Conservation (phyloP, 92 coral and sea anemone genomes). For the Actinostola sp. region DNA sequence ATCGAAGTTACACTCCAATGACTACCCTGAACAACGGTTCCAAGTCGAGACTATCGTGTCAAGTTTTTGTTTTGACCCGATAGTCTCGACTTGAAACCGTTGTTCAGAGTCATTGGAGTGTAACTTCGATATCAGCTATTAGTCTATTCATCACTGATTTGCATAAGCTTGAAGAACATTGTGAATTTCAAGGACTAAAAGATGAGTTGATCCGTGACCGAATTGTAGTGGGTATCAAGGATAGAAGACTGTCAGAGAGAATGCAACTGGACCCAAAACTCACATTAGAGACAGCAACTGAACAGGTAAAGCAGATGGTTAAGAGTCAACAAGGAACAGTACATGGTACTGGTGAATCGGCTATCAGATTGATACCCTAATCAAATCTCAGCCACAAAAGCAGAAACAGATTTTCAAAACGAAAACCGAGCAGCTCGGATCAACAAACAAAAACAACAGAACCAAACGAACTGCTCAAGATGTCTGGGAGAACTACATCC, state of each 20-base stretch:
- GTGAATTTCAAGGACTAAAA: constrained; percentile 8
- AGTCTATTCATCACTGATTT: constrained; percentile 4
- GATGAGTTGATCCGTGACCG: constrained; percentile 33
- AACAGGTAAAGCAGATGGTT: constrained; percentile 23
- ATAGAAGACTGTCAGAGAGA: constrained; percentile 25
- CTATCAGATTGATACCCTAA: neutral
- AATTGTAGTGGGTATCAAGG: constrained; percentile 33
- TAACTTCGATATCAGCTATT: no score
- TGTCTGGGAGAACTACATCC: constrained; percentile 23
- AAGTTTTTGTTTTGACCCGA: no score
- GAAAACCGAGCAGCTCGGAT: neutral
- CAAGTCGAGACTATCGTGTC: no score
- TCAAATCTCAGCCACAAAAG: neutral
- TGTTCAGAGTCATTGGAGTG: no score
- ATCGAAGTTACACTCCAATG: no score
- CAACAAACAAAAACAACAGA: neutral
- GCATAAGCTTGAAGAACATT: neutral
- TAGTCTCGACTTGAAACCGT: no score
- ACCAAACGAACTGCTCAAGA: constrained; percentile 21
- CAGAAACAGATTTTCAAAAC: neutral
- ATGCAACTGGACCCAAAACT: constrained; percentile 43
- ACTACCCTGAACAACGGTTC: no score
- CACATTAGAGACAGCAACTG: constrained; percentile 31
- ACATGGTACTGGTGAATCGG: neutral
- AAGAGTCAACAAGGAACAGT: constrained; percentile 20